These are phyloP conservation scores for Drosophila pegasa DNA, from an alignment of 2,888 invertebrate genomes.

Conservation along the genomic window DNA sequence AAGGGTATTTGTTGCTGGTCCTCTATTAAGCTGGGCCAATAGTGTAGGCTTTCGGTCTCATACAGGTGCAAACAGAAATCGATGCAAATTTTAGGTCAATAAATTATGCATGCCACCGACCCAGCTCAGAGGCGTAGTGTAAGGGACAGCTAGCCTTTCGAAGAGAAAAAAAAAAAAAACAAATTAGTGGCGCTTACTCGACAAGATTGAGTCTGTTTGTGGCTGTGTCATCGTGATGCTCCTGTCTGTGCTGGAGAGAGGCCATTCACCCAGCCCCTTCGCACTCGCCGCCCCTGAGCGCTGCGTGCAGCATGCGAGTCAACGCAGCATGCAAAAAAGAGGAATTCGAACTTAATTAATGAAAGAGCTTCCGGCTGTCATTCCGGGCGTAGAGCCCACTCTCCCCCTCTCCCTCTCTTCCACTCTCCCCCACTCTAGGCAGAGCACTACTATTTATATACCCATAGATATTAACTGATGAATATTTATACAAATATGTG, in stretches of 20 bases:
- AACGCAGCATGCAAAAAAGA: constrained; percentile 23
- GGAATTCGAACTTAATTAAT: constrained; percentile 72
- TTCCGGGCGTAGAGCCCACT: constrained; percentile 10
- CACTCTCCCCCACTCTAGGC: neutral
- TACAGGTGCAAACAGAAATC: constrained; percentile 46
- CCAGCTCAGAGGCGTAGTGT: constrained; percentile 2
- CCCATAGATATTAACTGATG: constrained; percentile 59
- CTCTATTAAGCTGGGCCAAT: constrained; percentile 7
- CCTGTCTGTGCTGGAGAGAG: neutral
- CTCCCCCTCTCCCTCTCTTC: neutral
- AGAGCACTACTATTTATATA: constrained; percentile 55
- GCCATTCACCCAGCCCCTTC: constrained; percentile 2
- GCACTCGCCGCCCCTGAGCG: constrained; percentile 10
- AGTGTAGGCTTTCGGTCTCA: constrained; percentile 12
- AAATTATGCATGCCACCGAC: constrained; percentile 71
- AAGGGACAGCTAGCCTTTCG: constrained; percentile 36
- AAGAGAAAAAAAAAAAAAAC: constrained; percentile 52
- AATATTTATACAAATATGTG: constrained; percentile 61
- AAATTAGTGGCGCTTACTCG: constrained; percentile 78
- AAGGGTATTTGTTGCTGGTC: constrained; percentile 55
- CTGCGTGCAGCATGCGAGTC: constrained; percentile 25
- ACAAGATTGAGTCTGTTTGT: constrained; percentile 74
- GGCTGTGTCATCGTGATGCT: constrained; percentile 60
- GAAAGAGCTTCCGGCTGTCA: constrained; percentile 47
- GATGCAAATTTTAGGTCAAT: constrained; percentile 68